A percentile compares a stretch with the other conserved stretches of the same genome.
Conservation (phyloP, 2,113 vertebrate species). For the Scytalopus superciliaris region DNA sequence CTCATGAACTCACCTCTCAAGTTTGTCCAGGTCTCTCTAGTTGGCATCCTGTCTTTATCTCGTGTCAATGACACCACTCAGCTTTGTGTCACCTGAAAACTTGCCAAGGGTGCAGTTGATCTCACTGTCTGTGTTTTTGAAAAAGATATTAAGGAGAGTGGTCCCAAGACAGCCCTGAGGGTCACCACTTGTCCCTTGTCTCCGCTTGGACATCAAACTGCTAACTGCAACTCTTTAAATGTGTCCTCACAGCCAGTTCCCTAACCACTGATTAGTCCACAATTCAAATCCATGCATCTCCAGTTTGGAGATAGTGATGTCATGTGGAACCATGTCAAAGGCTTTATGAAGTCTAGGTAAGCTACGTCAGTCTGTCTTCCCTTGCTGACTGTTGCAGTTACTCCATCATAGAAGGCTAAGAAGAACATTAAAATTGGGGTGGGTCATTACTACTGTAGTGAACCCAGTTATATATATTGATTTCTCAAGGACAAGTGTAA, state of each 20-base stretch:
- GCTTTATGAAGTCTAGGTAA: not conserved
- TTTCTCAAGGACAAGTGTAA: not conserved
- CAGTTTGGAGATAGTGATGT: not conserved
- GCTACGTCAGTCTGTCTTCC: not conserved
- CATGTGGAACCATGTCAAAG: not conserved
- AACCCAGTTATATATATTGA: not conserved
- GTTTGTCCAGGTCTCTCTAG: not conserved
- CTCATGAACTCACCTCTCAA: not conserved
- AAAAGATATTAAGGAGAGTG: not conserved
- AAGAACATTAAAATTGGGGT: not conserved
- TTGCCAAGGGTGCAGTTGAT: not conserved
- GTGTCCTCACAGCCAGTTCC: not conserved
- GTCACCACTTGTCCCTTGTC: rapidly evolving
- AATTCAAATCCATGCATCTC: not conserved
- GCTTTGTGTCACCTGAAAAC: not conserved
- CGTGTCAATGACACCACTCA: not conserved
- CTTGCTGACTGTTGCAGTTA: not conserved
- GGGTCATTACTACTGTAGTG: not conserved
- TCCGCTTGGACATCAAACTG: not conserved
- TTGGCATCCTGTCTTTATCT: not conserved
- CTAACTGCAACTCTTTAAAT: not conserved
- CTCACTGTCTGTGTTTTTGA: not conserved
- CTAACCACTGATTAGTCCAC: not conserved
- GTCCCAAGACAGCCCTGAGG: not conserved
- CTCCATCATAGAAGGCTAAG: not conserved